A percentile compares a stretch with the other conserved stretches of the same genome.
phyloP scores from a whole-genome alignment of 2,113 vertebrate genomes.

The Aix galericulata region DNA sequence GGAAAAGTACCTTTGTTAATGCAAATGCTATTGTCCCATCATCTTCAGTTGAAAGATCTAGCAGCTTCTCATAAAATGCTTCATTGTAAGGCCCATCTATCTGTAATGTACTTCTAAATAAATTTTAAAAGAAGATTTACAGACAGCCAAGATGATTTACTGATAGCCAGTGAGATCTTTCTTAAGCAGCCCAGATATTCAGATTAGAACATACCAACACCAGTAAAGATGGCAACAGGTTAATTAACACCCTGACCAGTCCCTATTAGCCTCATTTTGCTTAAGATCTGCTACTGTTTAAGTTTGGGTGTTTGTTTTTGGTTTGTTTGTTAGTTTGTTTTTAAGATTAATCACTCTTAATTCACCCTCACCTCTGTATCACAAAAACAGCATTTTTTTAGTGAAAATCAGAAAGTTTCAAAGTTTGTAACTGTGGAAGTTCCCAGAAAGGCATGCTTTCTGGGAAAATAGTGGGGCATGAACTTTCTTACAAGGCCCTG shows the following conservation, averaged over 20 bases:
- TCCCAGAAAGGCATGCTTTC: not conserved
- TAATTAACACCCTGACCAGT: not conserved
- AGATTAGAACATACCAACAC: not conserved
- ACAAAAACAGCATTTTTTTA: not conserved
- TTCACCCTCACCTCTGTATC: not conserved
- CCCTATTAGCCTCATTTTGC: not conserved
- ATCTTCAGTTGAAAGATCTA: slow-evolving; percentile 87
- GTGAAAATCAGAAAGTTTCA: not conserved
- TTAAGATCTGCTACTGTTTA: not conserved
- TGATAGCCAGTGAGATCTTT: not conserved
- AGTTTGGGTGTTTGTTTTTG: not conserved
- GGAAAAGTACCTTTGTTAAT: slow-evolving; percentile 82
- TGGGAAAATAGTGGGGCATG: fast-evolving
- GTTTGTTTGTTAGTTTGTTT: not conserved
- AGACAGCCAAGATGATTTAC: not conserved
- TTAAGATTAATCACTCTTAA: not conserved
- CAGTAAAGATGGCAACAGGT: fast-evolving
- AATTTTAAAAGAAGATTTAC: slow-evolving; percentile 32
- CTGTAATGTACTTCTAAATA: slow-evolving; percentile 84
- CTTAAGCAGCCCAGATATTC: not conserved
- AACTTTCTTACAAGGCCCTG: not conserved
- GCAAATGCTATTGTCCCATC: slow-evolving; percentile 91
- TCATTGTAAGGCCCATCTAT: slow-evolving; percentile 93
- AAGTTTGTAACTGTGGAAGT: not conserved
- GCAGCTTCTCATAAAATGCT: slow-evolving; percentile 89